A percentile compares a stretch with the other conserved stretches of the same genome.
Conservation (phyloP, 2,797 vertebrate genomes). For the Eupleurogrammus muticus region DNA sequence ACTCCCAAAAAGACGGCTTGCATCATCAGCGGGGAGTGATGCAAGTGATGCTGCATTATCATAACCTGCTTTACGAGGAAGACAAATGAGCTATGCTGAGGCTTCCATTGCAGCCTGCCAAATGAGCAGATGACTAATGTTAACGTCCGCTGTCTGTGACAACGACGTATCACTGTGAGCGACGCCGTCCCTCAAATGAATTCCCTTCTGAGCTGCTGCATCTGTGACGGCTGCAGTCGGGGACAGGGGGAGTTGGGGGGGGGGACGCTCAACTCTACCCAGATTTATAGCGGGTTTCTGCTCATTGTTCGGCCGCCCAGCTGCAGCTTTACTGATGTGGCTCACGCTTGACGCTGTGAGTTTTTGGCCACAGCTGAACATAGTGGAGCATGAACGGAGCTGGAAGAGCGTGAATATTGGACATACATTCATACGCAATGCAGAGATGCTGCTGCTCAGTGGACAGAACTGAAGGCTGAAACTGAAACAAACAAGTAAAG, state of each 20-base stretch:
- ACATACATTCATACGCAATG: no score
- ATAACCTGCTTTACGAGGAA: conserved; percentile 19
- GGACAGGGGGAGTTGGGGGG: neutral
- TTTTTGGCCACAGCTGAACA: no score
- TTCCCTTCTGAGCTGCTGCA: neutral
- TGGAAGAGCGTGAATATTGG: no score
- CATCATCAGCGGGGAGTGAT: neutral
- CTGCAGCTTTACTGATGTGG: no score
- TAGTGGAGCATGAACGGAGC: no score
- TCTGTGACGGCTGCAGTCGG: neutral
- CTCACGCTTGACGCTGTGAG: no score
- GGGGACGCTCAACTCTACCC: no score
- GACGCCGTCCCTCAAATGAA: conserved; percentile 1
- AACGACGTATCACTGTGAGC: conserved; percentile 16
- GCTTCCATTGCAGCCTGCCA: conserved; percentile 8
- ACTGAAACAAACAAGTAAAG: neutral
- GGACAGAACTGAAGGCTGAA: neutral
- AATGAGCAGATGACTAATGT: conserved; percentile 43
- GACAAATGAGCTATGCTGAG: conserved; percentile 23
- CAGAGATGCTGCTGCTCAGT: neutral
- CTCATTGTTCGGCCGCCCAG: no score
- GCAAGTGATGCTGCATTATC: conserved; percentile 19
- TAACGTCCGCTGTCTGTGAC: conserved; percentile 16
- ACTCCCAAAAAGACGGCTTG: neutral
- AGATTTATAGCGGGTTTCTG: no score